Base-by-base conservation (phyloP, 2,113 vertebrate species). In the Sialia sialis region DNA sequence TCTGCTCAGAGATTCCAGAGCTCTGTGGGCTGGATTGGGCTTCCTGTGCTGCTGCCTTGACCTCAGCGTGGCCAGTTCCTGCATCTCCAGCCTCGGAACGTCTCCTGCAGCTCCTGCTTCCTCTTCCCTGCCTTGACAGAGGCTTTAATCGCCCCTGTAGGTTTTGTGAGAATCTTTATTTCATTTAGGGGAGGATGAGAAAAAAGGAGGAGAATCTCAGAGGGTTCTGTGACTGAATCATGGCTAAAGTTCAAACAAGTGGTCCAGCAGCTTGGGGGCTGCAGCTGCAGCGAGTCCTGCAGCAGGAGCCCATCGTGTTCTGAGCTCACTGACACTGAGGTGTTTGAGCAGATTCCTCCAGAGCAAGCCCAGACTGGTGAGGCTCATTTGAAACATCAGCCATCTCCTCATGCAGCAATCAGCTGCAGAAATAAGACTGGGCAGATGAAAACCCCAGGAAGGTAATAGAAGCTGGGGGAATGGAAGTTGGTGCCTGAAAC, bases 401-500 rank as follows among this genome's bases (percentile, higher is more conserved):
- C 87, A 77, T 95, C 78, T 93, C 90, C 75, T 91, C 68, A 15
- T 86, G 79, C 90, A 92, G 72, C 82, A 93, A 78, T 90, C 84
- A 39, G 75, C 82, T 84, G 67, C 18, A 93, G 93, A 74, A 94
- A 64, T 87, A 77, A 80, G 68, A 49, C 86, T 48, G 80, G 62
- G 91, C 86, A 91, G 68, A 96, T 75, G 95, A 96, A 94, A 95
- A 95, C 72, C 63, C 75, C 55, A 11, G 90, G 79, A 90, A 93
- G 93, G 93, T 90, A 96, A 93, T 56, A 85, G 93, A 95, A 96
- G 70, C 89, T 83, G 51, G 59, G 70, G 79, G 63, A 95, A 80
- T 91, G 87, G 85, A 95, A 70, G 93, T 78, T 54, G 64, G 91
- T 95, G 93, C 90, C 92, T 95, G 92, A 95, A 95, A 95, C 96